These are phyloP conservation scores for Apodemus sylvaticus DNA, from an alignment of 2,113 vertebrate species.

Conservation along the genomic window DNA sequence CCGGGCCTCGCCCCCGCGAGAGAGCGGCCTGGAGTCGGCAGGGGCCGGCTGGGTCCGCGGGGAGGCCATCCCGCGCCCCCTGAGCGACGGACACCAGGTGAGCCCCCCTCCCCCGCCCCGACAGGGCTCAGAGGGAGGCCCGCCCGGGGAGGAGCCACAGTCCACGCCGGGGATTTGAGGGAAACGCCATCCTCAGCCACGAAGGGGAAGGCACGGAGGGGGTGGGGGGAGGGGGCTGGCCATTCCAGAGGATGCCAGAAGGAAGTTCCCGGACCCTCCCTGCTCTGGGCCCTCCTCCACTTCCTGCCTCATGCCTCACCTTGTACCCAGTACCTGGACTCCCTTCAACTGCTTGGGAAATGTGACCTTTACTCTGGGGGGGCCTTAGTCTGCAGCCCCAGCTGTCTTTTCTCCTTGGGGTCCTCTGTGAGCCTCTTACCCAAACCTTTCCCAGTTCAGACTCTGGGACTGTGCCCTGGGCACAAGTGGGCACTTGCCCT, in stretches of 20 bases:
- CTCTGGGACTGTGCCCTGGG: conserved; percentile 18
- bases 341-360: conserved; percentile 31
- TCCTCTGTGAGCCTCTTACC: neutral
- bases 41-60: conserved; percentile 59
- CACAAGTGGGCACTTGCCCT: conserved; percentile 35
- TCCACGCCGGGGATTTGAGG: neutral
- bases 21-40: conserved; percentile 67
- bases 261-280: conserved; percentile 77
- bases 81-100: conserved; percentile 75
- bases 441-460: conserved; percentile 3
- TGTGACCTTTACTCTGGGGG: conserved; percentile 56
- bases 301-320: conserved; percentile 71
- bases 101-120: conserved; percentile 13
- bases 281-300: conserved; percentile 66
- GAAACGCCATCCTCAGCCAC: neutral
- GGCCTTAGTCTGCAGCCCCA: conserved; percentile 27
- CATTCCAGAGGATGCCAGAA: conserved; percentile 43
- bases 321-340: conserved; percentile 44
- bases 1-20: conserved; percentile 64
- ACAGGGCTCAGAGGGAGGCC: neutral
- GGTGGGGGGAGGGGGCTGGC: neutral
- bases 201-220: neutral
- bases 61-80: conserved; percentile 69
- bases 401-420: neutral
- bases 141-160: neutral